phyloP scores from a whole-genome alignment of 2,888 invertebrate genomes.

The Lomographa bimaculata region DNA sequence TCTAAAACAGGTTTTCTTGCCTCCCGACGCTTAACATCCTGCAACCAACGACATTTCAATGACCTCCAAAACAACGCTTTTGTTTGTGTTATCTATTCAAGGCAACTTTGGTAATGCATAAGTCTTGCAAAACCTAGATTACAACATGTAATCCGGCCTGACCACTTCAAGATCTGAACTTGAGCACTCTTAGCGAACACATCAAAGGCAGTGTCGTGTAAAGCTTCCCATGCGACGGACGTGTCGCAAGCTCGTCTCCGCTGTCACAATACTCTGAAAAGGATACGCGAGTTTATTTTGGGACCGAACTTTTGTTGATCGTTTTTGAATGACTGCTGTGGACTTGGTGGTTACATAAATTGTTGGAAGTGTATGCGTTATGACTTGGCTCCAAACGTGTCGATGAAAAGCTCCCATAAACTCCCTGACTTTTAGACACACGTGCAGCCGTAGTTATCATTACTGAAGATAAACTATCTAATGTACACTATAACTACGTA shows the following conservation, averaged over 20 bases:
- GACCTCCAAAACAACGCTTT: too few relatives aligned
- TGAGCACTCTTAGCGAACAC: conserved; percentile 32
- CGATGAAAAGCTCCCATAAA: conserved; percentile 18
- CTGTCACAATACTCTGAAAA: conserved; percentile 45
- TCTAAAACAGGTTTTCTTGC: conserved; percentile 15
- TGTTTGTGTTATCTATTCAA: too few relatives aligned
- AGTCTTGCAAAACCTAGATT: conserved; percentile 34
- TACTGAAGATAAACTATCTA: conserved; percentile 45
- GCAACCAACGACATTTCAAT: conserved; percentile 1
- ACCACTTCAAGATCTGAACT: conserved; percentile 31
- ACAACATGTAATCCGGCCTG: conserved; percentile 31
- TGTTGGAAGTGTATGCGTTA: conserved; percentile 33
- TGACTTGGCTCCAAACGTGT: conserved; percentile 12
- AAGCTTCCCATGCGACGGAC: conserved; percentile 52
- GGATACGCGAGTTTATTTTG: conserved; percentile 68
- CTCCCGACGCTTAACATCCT: neutral
- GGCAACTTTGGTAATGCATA: too few relatives aligned
- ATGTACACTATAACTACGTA: too few relatives aligned
- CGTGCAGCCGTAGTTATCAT: conserved; percentile 34
- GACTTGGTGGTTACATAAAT: conserved; percentile 65
- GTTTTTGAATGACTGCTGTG: conserved; percentile 54
- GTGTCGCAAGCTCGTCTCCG: conserved; percentile 45
- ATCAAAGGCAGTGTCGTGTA: conserved; percentile 57
- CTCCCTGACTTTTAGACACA: conserved; percentile 16
- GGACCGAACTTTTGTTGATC: conserved; percentile 59